These are phyloP conservation scores for Aelia acuminata DNA, from an alignment of 2,888 invertebrate genomes.

Conservation along the genomic window DNA sequence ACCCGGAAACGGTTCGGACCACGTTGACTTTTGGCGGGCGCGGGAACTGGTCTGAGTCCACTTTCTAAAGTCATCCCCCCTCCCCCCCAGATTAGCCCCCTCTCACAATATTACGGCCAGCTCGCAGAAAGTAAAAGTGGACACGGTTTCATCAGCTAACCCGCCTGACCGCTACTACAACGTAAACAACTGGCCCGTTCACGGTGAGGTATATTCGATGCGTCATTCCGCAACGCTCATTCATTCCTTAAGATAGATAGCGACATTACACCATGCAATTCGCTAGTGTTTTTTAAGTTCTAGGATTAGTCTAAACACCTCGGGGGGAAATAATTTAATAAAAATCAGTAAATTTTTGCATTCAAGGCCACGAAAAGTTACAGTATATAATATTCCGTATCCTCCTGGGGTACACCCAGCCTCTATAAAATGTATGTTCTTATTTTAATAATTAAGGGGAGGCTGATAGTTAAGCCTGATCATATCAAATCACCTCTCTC, in stretches of 20 bases:
- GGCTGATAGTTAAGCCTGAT: too few relatives aligned
- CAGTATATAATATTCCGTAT: too few relatives aligned
- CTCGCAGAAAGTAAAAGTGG: constrained; percentile 25
- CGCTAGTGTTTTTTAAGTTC: too few relatives aligned
- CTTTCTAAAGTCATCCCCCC: not conserved
- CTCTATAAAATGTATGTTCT: too few relatives aligned
- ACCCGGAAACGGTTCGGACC: constrained; percentile 28
- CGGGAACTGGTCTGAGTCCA: constrained; percentile 33
- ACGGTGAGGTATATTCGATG: not conserved
- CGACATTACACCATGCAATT: too few relatives aligned
- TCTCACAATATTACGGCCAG: not conserved
- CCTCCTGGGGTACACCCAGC: too few relatives aligned
- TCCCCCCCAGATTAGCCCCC: not conserved
- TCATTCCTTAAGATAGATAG: not conserved
- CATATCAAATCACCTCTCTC: too few relatives aligned
- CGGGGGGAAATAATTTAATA: too few relatives aligned
- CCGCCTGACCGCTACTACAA: not conserved
- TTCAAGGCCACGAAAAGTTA: too few relatives aligned
- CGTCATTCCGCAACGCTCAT: not conserved
- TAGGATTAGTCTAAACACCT: too few relatives aligned
- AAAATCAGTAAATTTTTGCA: too few relatives aligned
- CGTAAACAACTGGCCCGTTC: constrained; percentile 39
- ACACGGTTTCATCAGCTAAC: not conserved
- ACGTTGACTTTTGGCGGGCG: constrained; percentile 36
- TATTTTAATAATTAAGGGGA: too few relatives aligned